phyloP scores from a whole-genome alignment of 2,113 vertebrate genomes.

The Poecilia latipinna region DNA sequence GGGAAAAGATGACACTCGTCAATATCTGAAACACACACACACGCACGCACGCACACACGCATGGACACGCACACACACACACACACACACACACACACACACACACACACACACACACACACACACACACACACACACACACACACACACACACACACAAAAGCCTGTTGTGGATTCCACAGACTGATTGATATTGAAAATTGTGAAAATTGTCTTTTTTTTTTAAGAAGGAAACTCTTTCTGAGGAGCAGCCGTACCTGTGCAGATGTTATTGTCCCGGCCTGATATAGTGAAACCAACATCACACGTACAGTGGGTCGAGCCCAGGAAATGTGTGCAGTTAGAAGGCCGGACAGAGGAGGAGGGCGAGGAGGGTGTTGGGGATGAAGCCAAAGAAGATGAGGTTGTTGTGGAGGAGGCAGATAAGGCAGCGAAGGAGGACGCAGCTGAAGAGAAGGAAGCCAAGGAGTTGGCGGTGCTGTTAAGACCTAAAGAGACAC shows the following conservation, averaged over 20 bases:
- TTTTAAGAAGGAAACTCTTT: background rate
- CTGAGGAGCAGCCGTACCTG: constrained; percentile 70
- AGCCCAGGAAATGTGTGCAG: constrained; percentile 81
- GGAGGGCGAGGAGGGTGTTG: constrained; percentile 45
- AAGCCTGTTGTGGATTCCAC: background rate
- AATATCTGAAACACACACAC: constrained; percentile 74
- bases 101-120: background rate
- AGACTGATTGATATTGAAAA: background rate
- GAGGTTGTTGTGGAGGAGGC: constrained; percentile 16
- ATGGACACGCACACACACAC: constrained; percentile 3
- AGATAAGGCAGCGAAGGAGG: constrained; percentile 33
- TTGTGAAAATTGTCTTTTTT: background rate
- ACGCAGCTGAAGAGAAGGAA: constrained; percentile 39
- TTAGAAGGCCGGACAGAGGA: constrained; percentile 81
- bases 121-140: background rate
- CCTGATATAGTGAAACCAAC: constrained; percentile 83
- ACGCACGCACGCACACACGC: background rate
- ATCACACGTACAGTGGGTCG: constrained; percentile 84
- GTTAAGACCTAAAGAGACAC: constrained; percentile 60
- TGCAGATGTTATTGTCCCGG: constrained; percentile 78
- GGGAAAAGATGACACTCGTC: constrained; percentile 86
- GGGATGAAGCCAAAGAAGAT: constrained; percentile 3
- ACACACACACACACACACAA: background rate
- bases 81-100: background rate
- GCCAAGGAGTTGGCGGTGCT: constrained; percentile 44